Conservation (phyloP, 2,888 invertebrate species). For the Tachina fera region DNA sequence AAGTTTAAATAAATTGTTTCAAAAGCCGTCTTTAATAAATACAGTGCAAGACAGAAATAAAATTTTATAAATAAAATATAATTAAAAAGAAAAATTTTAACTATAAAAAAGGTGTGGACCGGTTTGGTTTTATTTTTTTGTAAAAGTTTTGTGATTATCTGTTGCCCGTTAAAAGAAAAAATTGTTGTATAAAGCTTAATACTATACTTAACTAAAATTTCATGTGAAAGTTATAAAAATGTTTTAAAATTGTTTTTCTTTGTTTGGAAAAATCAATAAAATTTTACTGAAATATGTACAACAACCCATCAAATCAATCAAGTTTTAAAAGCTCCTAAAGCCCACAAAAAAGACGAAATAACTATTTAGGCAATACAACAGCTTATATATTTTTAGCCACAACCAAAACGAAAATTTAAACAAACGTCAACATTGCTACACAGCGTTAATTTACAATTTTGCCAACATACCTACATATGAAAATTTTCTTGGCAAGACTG, state of each 20-base stretch:
- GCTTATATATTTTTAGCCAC: conserved; percentile 12
- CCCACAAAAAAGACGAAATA: conserved; percentile 24
- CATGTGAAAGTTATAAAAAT: not conserved
- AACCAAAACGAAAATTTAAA: conserved; percentile 31
- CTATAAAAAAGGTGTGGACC: conserved; percentile 62
- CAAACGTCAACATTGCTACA: conserved; percentile 5
- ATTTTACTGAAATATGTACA: not conserved
- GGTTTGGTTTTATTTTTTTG: conserved; percentile 22
- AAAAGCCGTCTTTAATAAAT: conserved; percentile 18
- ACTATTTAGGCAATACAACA: conserved; percentile 9
- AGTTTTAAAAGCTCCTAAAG: conserved; percentile 28
- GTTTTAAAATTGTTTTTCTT: not conserved
- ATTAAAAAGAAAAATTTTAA: conserved; percentile 1
- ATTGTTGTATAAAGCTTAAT: conserved; percentile 3
- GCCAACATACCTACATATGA: conserved; percentile 39
- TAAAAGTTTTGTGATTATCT: not conserved
- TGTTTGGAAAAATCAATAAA: conserved; percentile 66
- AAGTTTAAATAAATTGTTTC: not conserved
- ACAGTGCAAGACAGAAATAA: conserved; percentile 9
- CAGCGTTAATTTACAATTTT: conserved; percentile 24
- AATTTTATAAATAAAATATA: not conserved
- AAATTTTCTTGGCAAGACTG: conserved; percentile 29
- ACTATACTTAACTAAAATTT: not conserved
- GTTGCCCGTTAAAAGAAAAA: not conserved
- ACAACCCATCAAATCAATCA: conserved; percentile 26